Conservation (phyloP, 2,888 invertebrate species). For the Drosophila trichaetosa region DNA sequence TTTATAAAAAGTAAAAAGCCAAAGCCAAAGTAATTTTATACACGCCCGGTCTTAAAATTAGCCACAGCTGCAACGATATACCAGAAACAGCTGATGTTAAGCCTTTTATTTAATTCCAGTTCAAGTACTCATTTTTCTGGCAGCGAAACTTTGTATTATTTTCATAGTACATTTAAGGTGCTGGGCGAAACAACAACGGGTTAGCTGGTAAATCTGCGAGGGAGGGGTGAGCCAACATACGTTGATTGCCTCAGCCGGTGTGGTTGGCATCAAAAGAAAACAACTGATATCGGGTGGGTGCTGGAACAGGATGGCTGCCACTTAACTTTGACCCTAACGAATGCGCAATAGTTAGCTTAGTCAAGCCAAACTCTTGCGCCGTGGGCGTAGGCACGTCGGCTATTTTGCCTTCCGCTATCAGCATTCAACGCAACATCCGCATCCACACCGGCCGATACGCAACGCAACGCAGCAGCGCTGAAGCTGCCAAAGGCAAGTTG, state of each 20-base stretch:
- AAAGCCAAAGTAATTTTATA: not conserved
- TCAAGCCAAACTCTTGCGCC: slow-evolving; percentile 5
- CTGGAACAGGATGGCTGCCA: slow-evolving; percentile 58
- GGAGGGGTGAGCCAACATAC: slow-evolving; percentile 7
- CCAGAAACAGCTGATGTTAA: not conserved
- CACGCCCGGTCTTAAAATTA: not conserved
- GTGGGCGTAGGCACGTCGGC: slow-evolving; percentile 36
- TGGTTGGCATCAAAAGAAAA: slow-evolving; percentile 55
- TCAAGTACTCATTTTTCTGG: not conserved
- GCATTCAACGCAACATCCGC: slow-evolving; percentile 64
- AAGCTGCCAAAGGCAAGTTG: slow-evolving; percentile 67
- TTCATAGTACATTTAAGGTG: not conserved
- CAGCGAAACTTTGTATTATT: not conserved
- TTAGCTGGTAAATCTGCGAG: slow-evolving; percentile 26
- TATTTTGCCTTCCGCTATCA: slow-evolving; percentile 73
- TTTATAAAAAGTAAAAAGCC: not conserved
- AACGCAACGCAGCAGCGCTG: slow-evolving; percentile 5
- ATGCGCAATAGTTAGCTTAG: slow-evolving; percentile 55
- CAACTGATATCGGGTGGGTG: slow-evolving; percentile 24
- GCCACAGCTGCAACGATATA: no score
- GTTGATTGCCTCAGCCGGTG: slow-evolving; percentile 58
- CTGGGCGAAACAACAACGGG: slow-evolving; percentile 25
- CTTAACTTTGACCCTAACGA: slow-evolving; percentile 75
- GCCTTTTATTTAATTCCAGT: not conserved
- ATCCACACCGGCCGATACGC: slow-evolving; percentile 17